phyloP scores from a whole-genome alignment of 2,888 invertebrate genomes.

The Macaria notata region DNA sequence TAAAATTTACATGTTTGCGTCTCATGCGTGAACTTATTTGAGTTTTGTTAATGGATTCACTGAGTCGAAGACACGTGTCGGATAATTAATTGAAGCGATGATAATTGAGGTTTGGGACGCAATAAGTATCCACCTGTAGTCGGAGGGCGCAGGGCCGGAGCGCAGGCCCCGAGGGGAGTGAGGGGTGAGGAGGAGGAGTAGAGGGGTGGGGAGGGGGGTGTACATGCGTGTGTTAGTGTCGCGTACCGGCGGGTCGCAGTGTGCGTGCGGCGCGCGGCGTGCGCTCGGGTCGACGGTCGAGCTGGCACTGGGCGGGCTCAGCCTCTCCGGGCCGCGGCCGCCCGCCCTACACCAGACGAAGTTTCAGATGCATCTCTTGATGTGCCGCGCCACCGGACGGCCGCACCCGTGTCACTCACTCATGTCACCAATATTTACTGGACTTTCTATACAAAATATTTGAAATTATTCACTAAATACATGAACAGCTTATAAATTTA shows the following conservation, averaged over 20 bases:
- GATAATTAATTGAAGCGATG: conserved; percentile 1
- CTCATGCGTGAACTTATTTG: too few species aligned
- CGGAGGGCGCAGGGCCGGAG: conserved; percentile 27
- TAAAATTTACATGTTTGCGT: too few species aligned
- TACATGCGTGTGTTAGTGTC: conserved; percentile 67
- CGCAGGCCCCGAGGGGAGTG: conserved; percentile 25
- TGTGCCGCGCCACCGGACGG: conserved; percentile 1
- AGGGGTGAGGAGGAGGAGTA: conserved; percentile 23
- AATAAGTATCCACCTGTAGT: conserved; percentile 63
- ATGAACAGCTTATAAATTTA: too few species aligned
- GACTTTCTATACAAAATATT: too few species aligned
- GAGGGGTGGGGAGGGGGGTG: conserved; percentile 28
- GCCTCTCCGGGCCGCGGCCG: conserved; percentile 59
- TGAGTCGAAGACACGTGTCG: background rate
- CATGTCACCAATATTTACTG: background rate
- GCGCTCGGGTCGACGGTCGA: conserved; percentile 75
- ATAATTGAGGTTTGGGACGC: conserved; percentile 46
- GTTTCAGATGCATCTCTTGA: conserved; percentile 53
- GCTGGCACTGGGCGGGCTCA: conserved; percentile 69
- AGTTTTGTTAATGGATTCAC: too few species aligned
- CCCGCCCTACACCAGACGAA: conserved; percentile 56
- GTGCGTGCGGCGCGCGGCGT: conserved; percentile 71
- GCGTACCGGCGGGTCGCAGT: conserved; percentile 76
- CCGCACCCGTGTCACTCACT: conserved; percentile 15
- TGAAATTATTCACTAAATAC: too few species aligned